Evolutionary conservation across 2,888 invertebrate genomes (phyloP), one percentile per base, ranked within the genome.

Genomic region (Harpalus rubripes): DNA sequence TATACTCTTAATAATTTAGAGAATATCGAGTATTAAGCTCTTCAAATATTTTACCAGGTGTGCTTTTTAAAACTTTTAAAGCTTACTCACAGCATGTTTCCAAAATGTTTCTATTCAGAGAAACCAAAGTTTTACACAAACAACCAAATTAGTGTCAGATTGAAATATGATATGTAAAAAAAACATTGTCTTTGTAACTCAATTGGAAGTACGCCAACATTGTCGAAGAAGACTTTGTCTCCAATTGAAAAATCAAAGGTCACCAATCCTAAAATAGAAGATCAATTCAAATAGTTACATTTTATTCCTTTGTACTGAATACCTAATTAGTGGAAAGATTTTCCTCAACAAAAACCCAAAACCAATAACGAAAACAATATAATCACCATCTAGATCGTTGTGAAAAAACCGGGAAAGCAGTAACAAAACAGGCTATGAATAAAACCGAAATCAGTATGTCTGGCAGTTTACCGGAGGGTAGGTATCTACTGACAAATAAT

Each of bases 401-500:
- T 12, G 26, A 12, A 63, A 18, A 22, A 26, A 26, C 22, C 2
- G 10, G 15, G 39, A 32, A 68, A 39, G 39, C 15, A 59, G 12
- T 68, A 7, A 68, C 15, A 68, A 68, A 68, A 68, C 32, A 39
- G 7, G 15, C 39, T 32, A 68, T 68, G 68, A 68, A 68, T 68
- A 68, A 63, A 65, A 68, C 39, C 39, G 68, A 68, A 68, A 68
- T 68, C 68, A 68, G 68, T 68, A n/a, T n/a, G 39, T 32, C 39
- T 39, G 68, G 39, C 68, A 68, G 39, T 68, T 68, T 68, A 68
- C 68, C 68, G 10, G 39, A 32, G 68, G 68, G 26, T 12, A n/a
- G 32, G 68, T 74, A 74, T 74, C 44, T 32, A 58, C 41, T 63
- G 80, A 65, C 84, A 84, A 76, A 84, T 84, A 84, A 84, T 84